Percentiles rank a stretch among this genome's conserved stretches.
Conservation (phyloP, 2,113 vertebrate species). For the Aleadryas rufinucha region DNA sequence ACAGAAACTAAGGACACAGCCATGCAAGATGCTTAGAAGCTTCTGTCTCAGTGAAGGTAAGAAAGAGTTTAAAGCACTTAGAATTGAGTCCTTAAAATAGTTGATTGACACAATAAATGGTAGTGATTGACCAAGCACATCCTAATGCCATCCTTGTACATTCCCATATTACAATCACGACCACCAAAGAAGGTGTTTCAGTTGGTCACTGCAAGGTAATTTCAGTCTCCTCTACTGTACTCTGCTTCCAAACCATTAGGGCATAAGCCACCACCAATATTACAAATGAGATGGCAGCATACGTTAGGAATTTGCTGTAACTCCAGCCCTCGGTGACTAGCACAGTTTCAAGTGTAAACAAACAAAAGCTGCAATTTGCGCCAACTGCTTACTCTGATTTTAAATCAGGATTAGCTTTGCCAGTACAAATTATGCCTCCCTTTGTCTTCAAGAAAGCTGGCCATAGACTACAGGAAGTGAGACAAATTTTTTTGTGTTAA, state of each 20-base stretch:
- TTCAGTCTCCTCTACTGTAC: not conserved
- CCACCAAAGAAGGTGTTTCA: not conserved
- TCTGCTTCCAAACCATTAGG: not conserved
- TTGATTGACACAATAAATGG: not conserved
- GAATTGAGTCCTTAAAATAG: not conserved
- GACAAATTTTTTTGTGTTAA: not conserved
- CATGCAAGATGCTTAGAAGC: not conserved
- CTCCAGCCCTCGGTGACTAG: slow-evolving; percentile 1
- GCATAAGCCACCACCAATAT: not conserved
- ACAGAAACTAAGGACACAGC: not conserved
- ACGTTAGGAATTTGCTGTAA: not conserved
- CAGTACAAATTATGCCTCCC: slow-evolving; percentile 4
- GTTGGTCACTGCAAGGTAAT: not conserved
- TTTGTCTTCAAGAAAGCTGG: slow-evolving; percentile 49
- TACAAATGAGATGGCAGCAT: not conserved
- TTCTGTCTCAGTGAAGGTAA: not conserved
- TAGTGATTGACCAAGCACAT: not conserved
- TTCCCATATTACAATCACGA: not conserved
- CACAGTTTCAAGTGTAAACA: slow-evolving; percentile 47
- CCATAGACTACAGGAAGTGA: not conserved
- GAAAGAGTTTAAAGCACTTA: not conserved
- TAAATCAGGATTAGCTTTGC: not conserved
- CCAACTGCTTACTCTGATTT: slow-evolving; percentile 40
- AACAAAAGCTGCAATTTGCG: not conserved
- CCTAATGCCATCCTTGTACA: not conserved